Conservation (phyloP, 2,113 vertebrate genomes). For the Bubo blakistoni region DNA sequence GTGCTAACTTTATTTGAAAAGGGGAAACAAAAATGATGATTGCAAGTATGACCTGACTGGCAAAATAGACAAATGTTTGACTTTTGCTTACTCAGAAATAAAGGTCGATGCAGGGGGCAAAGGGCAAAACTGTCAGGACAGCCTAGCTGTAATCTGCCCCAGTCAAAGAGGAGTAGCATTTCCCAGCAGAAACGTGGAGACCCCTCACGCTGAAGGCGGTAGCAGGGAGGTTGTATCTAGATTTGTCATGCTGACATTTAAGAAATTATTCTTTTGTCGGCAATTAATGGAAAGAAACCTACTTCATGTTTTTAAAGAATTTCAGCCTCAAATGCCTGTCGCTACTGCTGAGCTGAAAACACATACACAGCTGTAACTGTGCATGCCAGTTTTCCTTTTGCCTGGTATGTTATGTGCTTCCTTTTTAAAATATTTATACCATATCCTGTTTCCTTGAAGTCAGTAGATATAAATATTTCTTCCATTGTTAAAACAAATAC, state of each 20-base stretch:
- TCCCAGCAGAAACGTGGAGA: not conserved
- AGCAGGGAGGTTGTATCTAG: not conserved
- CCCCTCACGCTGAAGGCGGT: not conserved
- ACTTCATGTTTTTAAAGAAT: not conserved
- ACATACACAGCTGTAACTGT: not conserved
- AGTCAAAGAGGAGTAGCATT: not conserved
- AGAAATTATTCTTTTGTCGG: not conserved
- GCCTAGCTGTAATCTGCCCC: not conserved
- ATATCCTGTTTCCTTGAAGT: slow-evolving; percentile 32
- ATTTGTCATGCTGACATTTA: not conserved
- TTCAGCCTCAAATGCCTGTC: not conserved
- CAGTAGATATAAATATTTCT: not conserved
- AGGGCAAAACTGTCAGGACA: not conserved
- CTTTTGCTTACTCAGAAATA: not conserved
- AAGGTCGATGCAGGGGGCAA: not conserved
- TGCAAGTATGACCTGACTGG: not conserved
- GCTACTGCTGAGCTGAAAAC: not conserved
- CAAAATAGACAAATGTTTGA: not conserved
- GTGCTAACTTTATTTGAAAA: slow-evolving; percentile 2
- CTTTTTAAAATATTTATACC: not conserved
- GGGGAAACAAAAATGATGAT: not conserved
- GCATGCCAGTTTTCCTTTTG: not conserved
- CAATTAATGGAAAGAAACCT: not conserved
- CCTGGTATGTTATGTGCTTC: not conserved
- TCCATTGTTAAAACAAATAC: not conserved